phyloP scores from a whole-genome alignment of 2,797 vertebrate genomes.

The Antennarius maculatus region DNA sequence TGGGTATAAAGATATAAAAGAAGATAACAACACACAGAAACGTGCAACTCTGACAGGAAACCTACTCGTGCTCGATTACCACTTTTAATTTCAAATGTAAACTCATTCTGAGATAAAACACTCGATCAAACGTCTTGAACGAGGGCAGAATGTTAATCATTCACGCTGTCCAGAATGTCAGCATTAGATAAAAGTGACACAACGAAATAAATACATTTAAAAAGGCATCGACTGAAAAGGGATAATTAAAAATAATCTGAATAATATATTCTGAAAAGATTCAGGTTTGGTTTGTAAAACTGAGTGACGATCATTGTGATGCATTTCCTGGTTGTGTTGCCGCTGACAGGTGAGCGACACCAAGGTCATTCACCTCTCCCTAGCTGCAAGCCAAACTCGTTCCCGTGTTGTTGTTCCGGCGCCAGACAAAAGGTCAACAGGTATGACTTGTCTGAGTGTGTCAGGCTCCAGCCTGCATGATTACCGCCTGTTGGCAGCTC shows the following conservation, averaged over 20 bases:
- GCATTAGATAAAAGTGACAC: too few species aligned
- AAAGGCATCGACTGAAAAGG: too few species aligned
- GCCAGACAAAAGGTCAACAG: not conserved
- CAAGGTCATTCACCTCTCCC: slow-evolving; percentile 45
- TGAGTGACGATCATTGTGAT: not conserved
- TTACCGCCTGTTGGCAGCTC: not conserved
- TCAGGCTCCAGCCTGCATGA: slow-evolving; percentile 8
- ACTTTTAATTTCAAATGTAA: too few species aligned
- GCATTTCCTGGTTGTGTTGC: slow-evolving; percentile 7
- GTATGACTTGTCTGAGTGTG: not conserved
- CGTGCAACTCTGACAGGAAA: not conserved
- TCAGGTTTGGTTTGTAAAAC: not conserved
- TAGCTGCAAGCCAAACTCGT: not conserved
- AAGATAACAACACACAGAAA: not conserved
- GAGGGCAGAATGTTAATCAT: not conserved
- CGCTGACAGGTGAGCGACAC: slow-evolving; percentile 26
- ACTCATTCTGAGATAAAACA: too few species aligned
- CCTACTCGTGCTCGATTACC: too few species aligned
- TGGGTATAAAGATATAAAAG: not conserved
- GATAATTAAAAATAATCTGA: not conserved
- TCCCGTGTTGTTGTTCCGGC: not conserved
- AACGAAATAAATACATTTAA: too few species aligned
- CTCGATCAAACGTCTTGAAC: too few species aligned
- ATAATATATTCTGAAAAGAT: not conserved
- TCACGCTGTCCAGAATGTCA: not conserved